A percentile compares a stretch with the other conserved stretches of the same genome.
Evolutionary conservation across 2,888 invertebrate genomes (phyloP).

Genomic region (Melolontha melolontha): DNA sequence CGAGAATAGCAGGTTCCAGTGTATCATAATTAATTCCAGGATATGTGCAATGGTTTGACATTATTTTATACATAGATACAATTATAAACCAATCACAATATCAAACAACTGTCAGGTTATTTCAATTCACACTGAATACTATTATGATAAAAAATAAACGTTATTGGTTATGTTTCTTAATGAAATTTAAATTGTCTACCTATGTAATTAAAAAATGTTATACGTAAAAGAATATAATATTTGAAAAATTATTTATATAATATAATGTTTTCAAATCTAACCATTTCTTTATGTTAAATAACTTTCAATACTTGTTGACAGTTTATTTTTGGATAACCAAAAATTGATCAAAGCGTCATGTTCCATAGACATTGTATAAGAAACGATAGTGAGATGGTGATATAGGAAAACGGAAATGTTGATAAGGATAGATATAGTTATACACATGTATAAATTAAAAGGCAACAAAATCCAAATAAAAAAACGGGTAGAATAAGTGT

Average conservation of each 20-base stretch:
- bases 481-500: too few relatives aligned
- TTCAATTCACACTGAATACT: constrained; percentile 6
- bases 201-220: constrained; percentile 9
- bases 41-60: constrained; percentile 40
- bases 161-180: constrained; percentile 34
- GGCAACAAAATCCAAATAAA: too few relatives aligned
- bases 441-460: too few relatives aligned
- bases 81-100: constrained; percentile 2
- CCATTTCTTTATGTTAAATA: constrained; percentile 23
- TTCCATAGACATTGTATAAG: constrained; percentile 3
- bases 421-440: too few relatives aligned
- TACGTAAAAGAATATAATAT: constrained; percentile 12
- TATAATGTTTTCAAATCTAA: constrained; percentile 9
- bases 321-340: constrained; percentile 41
- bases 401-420: too few relatives aligned
- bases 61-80: constrained; percentile 42
- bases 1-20: constrained; percentile 30
- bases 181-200: constrained; percentile 22
- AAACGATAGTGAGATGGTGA: neutral
- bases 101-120: constrained; percentile 10
- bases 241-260: neutral
- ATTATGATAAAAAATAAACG: constrained; percentile 4
- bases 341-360: constrained; percentile 40
- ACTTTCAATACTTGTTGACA: constrained; percentile 40
- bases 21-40: constrained; percentile 34